Evolutionary conservation across 92 coral and sea anemone species (phyloP).

Genomic region (Parazoanthus darwini): DNA sequence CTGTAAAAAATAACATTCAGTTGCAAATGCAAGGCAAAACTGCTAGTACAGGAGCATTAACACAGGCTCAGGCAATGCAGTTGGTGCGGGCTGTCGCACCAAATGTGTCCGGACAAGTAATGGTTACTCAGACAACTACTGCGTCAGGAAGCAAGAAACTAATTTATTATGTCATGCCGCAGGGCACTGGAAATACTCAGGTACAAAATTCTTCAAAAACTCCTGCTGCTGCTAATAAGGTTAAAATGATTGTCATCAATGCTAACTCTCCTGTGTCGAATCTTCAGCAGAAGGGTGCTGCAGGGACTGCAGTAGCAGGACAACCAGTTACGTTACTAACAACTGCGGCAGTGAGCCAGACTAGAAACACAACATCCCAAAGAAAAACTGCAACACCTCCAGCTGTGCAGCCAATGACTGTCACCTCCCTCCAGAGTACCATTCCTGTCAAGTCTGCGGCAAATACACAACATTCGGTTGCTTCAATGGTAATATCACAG

Average conservation of each 20-base stretch:
- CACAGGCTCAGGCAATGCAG: conserved; percentile 38
- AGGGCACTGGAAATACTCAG: neutral
- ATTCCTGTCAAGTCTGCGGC: conserved; percentile 27
- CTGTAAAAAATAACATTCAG: neutral
- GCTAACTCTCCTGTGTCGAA: conserved; percentile 1
- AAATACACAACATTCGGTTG: neutral
- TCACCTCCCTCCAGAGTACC: neutral
- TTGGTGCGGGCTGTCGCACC: conserved; percentile 37
- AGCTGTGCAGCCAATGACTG: neutral
- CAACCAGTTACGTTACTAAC: conserved; percentile 15
- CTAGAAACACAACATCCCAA: neutral
- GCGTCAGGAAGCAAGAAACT: conserved; percentile 20
- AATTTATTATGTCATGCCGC: conserved; percentile 7
- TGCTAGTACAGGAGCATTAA: neutral
- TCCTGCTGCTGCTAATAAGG: conserved; percentile 10
- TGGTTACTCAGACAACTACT: conserved; percentile 19
- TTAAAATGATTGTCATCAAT: conserved; percentile 29
- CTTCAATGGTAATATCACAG: neutral
- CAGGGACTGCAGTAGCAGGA: neutral
- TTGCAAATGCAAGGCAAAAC: conserved; percentile 11
- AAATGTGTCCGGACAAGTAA: conserved; percentile 31
- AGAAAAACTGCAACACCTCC: neutral
- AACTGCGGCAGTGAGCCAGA: neutral
- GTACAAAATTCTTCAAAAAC: conserved; percentile 16
- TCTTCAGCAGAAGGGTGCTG: conserved; percentile 24